Evolutionary conservation across 1,140 invertebrate species (phyloP), one percentile per base, ranked within the genome.

Genomic region (Catajapyx aquilonaris): DNA sequence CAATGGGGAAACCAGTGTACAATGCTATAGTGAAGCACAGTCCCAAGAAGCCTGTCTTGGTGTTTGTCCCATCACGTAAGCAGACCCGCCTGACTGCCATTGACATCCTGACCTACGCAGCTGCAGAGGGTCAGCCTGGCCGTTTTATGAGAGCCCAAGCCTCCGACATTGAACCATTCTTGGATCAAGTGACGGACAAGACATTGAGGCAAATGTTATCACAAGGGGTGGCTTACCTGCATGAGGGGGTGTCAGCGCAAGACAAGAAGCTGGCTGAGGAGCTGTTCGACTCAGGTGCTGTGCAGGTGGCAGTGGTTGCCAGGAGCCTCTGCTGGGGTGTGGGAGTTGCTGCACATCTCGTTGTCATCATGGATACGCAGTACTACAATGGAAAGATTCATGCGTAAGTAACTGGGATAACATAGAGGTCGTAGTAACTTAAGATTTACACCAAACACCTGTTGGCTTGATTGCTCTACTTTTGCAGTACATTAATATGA

Each of bases 1-100:
- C 93, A 0, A 98, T 99, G 95, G 79, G 83, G 0, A 95, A 95
- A 54, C 94, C 94, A 0, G 78, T 88, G 0, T 99, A 96, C 57
- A 90, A 94, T 52, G 76, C 86, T 1, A 84, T 98, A n/a, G 45
- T 81, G 2, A 71, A 83, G 30, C 72, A 93, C 50, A 85, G 85
- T 35, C 71, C 78, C 0, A 71, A 77, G 43, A 86, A 86, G 51
- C 91, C 95, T 0, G 83, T 78, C 0, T 77, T 95, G 31, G 73
- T 98, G n/a, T 98, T 97, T 59, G 94, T 98, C 1, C 90, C 94
- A 2, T 86, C 84, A 1, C 62, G 93, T 1, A 85, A 91, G 46
- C 87, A 95, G 57, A 83, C 91, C 0, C 66, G 87, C 37, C 61
- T 96, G 3, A 88, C 88, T 1, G 93, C 94, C 0, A 86, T 95